These are phyloP conservation scores for Pseudomyrmex concolor DNA, from an alignment of 1,140 invertebrate genomes.

Conservation along the genomic window DNA sequence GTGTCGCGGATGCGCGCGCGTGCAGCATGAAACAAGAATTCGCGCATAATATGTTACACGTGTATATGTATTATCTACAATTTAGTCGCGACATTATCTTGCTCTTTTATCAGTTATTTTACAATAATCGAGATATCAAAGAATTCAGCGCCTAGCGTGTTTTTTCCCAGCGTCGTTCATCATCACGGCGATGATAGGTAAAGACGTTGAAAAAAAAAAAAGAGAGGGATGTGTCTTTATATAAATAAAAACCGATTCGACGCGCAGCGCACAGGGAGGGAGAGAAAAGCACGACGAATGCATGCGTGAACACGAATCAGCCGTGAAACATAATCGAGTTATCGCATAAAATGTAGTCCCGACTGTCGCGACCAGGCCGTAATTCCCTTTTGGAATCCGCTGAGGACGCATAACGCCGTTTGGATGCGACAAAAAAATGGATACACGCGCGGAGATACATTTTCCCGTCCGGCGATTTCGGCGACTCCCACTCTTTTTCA, in stretches of 20 bases:
- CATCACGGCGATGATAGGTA: neutral
- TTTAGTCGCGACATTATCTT: neutral
- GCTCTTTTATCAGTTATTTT: neutral
- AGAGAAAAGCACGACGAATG: neutral
- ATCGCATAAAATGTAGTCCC: slow-evolving; percentile 53
- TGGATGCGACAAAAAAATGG: slow-evolving; percentile 43
- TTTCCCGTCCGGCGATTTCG: slow-evolving; percentile 50
- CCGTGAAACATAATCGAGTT: slow-evolving; percentile 56
- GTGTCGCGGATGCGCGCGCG: slow-evolving; percentile 9
- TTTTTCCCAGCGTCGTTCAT: neutral
- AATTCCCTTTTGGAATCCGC: slow-evolving; percentile 57
- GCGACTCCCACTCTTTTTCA: slow-evolving; percentile 47
- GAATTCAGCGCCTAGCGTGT: neutral
- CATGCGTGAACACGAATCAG: slow-evolving; percentile 15
- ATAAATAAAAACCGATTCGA: neutral
- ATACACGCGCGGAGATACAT: slow-evolving; percentile 41
- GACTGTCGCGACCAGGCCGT: slow-evolving; percentile 45
- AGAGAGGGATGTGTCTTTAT: neutral
- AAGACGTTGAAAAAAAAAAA: neutral
- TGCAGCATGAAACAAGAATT: slow-evolving; percentile 3
- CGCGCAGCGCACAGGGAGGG: no score
- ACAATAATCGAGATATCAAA: neutral
- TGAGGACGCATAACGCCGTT: slow-evolving; percentile 51
- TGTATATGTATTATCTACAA: slow-evolving; percentile 1
- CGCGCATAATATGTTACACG: neutral